phyloP scores from a whole-genome alignment of 2,888 invertebrate species.

The Amphipyra tragopoginis region DNA sequence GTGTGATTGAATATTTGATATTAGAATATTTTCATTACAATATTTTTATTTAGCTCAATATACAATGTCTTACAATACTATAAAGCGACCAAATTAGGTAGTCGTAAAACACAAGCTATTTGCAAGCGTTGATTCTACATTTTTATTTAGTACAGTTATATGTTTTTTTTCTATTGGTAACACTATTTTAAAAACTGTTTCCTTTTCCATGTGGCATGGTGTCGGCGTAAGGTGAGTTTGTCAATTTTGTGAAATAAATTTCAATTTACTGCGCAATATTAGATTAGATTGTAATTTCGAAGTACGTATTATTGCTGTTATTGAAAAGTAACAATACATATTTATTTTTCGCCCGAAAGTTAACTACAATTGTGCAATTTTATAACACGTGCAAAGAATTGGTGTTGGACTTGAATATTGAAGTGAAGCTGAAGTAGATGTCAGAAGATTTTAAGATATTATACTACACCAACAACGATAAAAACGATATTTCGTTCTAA shows the following conservation, averaged over 20 bases:
- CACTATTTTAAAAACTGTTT: slow-evolving; percentile 44
- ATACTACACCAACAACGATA: background rate
- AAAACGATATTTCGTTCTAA: background rate
- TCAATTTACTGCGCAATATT: slow-evolving; percentile 59
- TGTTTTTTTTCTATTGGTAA: too few species aligned
- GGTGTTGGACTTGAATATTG: slow-evolving; percentile 7
- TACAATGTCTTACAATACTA: too few species aligned
- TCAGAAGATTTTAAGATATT: slow-evolving; percentile 15
- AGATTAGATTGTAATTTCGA: slow-evolving; percentile 26
- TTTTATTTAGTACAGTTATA: too few species aligned
- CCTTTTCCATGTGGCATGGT: slow-evolving; percentile 89
- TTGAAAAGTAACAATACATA: slow-evolving; percentile 2
- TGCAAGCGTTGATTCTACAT: too few species aligned
- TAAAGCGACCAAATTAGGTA: too few species aligned
- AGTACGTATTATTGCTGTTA: slow-evolving; percentile 25
- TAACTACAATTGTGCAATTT: slow-evolving; percentile 14
- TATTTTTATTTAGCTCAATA: too few species aligned
- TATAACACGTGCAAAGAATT: slow-evolving; percentile 50
- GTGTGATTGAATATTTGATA: too few species aligned
- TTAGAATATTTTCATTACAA: too few species aligned
- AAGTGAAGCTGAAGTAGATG: slow-evolving; percentile 28
- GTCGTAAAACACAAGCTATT: too few species aligned
- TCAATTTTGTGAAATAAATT: slow-evolving; percentile 68
- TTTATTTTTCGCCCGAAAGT: slow-evolving; percentile 16
- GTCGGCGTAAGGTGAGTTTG: slow-evolving; percentile 87